Evolutionary conservation across 2,113 vertebrate species (phyloP).

Genomic region (Chitala chitala): DNA sequence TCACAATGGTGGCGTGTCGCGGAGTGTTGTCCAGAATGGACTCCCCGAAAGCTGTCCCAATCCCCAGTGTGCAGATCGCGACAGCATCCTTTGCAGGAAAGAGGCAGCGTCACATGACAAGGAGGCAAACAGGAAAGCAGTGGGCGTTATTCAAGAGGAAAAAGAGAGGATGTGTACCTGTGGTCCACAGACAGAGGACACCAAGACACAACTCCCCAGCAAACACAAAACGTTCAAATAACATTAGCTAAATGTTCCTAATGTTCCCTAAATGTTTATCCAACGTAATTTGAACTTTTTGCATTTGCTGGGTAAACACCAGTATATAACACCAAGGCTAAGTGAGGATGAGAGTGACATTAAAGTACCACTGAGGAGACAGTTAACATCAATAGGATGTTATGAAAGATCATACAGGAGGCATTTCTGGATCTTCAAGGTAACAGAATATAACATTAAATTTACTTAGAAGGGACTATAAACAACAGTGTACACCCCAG

Average conservation of each 20-base stretch:
- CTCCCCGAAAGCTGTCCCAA: conserved; percentile 93
- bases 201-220: too few relatives aligned
- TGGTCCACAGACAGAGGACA: too few relatives aligned
- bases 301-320: neutral
- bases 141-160: too few relatives aligned
- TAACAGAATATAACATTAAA: too few relatives aligned
- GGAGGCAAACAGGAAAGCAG: neutral
- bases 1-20: conserved; percentile 92
- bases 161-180: too few relatives aligned
- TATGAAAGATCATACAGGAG: neutral
- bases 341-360: neutral
- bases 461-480: too few relatives aligned
- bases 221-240: too few relatives aligned
- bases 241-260: too few relatives aligned
- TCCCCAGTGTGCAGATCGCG: conserved; percentile 88
- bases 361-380: neutral
- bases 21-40: conserved; percentile 96
- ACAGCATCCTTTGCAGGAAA: conserved; percentile 77
- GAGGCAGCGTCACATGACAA: neutral
- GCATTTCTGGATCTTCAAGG: too few relatives aligned
- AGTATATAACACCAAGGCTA: neutral
- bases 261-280: too few relatives aligned
- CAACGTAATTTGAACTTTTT: too few relatives aligned
- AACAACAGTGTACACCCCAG: too few relatives aligned
- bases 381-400: neutral